A percentile compares a stretch with the other conserved stretches of the same genome.
Conservation (phyloP, 2,888 invertebrate species). For the Pherbina coryleti region DNA sequence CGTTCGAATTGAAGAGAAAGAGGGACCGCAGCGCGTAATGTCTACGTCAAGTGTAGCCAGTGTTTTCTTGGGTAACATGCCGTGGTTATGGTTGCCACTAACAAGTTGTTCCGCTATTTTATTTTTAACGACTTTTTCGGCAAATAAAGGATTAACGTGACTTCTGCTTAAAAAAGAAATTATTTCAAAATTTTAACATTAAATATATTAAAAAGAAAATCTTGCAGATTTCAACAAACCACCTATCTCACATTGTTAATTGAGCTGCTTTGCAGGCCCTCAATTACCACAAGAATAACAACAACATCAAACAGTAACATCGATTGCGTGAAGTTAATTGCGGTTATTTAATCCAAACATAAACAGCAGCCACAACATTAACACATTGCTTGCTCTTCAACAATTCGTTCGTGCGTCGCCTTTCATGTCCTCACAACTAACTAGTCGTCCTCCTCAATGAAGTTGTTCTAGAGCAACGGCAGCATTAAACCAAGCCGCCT, state of each 20-base stretch:
- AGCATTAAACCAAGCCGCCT: neutral
- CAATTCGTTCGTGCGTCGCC: neutral
- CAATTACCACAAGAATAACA: neutral
- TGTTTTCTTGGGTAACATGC: too few relatives aligned
- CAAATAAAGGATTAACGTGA: neutral
- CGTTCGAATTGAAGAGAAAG: neutral
- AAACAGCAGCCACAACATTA: slow-evolving; percentile 1
- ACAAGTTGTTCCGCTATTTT: neutral
- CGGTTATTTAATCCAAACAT: slow-evolving; percentile 29
- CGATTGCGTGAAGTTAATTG: slow-evolving; percentile 32
- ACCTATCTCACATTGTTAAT: neutral
- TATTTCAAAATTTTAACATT: too few relatives aligned
- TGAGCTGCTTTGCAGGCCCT: neutral
- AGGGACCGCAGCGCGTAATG: neutral
- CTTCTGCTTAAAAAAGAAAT: too few relatives aligned
- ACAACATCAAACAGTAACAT: slow-evolving; percentile 5
- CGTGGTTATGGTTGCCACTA: neutral
- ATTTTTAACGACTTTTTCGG: neutral
- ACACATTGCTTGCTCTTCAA: neutral
- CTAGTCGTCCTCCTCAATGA: neutral
- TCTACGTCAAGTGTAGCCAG: too few relatives aligned
- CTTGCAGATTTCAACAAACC: neutral
- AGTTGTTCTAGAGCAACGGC: neutral
- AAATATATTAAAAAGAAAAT: too few relatives aligned
- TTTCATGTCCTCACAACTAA: too few relatives aligned